These are phyloP conservation scores for Heliconius nattereri DNA, from an alignment of 1,140 invertebrate species.

Conservation along the genomic window DNA sequence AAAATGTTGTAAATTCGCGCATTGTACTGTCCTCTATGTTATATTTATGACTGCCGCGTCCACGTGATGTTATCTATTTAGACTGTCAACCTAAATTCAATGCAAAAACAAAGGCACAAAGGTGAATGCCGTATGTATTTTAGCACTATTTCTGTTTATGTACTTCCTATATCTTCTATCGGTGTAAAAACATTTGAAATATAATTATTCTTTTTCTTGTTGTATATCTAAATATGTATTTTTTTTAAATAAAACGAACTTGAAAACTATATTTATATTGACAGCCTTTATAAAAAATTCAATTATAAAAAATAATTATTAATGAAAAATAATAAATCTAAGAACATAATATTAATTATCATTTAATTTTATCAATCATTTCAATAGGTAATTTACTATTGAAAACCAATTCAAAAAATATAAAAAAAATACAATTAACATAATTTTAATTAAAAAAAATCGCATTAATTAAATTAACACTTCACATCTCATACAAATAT, in stretches of 20 bases:
- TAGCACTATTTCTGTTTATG: neutral
- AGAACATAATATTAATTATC: too few relatives aligned
- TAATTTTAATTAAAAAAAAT: too few relatives aligned
- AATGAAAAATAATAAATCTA: too few relatives aligned
- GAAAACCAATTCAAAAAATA: too few relatives aligned
- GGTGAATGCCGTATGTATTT: neutral
- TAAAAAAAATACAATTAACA: too few relatives aligned
- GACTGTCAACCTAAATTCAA: conserved; percentile 32
- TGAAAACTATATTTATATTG: too few relatives aligned
- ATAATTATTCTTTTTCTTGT: neutral
- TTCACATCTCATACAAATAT: neutral
- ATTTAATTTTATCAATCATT: too few relatives aligned
- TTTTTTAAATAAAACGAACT: too few relatives aligned
- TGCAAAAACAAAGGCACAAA: conserved; percentile 22
- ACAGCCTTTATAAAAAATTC: too few relatives aligned
- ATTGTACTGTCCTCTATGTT: conserved; percentile 53
- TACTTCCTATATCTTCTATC: neutral
- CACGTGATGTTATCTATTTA: conserved; percentile 36
- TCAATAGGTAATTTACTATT: too few relatives aligned
- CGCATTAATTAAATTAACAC: too few relatives aligned
- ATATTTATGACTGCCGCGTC: conserved; percentile 31
- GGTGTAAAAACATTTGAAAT: neutral
- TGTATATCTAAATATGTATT: neutral
- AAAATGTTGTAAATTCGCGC: conserved; percentile 66
- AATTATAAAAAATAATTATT: too few relatives aligned